phyloP scores from a whole-genome alignment of 2,888 invertebrate species.

The Leptarthrus brevirostris region DNA sequence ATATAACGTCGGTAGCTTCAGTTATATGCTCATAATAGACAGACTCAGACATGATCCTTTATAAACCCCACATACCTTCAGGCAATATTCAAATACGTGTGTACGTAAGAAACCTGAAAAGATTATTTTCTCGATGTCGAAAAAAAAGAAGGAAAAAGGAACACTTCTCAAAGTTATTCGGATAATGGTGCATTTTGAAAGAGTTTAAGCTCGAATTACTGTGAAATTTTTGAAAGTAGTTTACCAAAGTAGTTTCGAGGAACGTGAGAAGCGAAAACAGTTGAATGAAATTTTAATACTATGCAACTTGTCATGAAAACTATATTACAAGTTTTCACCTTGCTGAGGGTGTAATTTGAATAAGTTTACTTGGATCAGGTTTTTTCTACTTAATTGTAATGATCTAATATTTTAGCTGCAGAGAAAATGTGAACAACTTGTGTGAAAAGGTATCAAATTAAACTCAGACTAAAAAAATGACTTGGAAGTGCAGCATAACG shows the following conservation, averaged over 20 bases:
- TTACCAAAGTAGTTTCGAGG: neutral
- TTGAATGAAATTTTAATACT: slow-evolving; percentile 24
- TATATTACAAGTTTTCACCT: too few relatives aligned
- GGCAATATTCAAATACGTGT: neutral
- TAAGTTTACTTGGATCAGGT: too few relatives aligned
- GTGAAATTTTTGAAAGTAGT: slow-evolving; percentile 9
- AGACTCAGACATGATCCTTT: neutral
- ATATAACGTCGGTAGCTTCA: slow-evolving; percentile 12
- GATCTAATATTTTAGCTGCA: too few relatives aligned
- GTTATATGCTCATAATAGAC: neutral
- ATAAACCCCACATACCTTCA: neutral
- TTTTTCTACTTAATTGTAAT: too few relatives aligned
- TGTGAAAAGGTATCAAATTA: too few relatives aligned
- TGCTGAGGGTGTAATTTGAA: too few relatives aligned
- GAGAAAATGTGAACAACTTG: too few relatives aligned
- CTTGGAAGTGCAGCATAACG: too few relatives aligned
- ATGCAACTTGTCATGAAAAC: too few relatives aligned
- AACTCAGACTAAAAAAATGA: too few relatives aligned
- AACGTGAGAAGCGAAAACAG: neutral
- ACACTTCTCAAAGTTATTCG: slow-evolving; percentile 12
- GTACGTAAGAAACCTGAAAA: neutral
- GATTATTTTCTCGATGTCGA: slow-evolving; percentile 1
- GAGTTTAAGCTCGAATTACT: slow-evolving; percentile 23
- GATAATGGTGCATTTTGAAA: too few relatives aligned
- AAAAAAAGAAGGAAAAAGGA: neutral